Evolutionary conservation across 2,888 invertebrate species (phyloP), one percentile per base, ranked within the genome.

Genomic region (Pyrochroa serraticornis): DNA sequence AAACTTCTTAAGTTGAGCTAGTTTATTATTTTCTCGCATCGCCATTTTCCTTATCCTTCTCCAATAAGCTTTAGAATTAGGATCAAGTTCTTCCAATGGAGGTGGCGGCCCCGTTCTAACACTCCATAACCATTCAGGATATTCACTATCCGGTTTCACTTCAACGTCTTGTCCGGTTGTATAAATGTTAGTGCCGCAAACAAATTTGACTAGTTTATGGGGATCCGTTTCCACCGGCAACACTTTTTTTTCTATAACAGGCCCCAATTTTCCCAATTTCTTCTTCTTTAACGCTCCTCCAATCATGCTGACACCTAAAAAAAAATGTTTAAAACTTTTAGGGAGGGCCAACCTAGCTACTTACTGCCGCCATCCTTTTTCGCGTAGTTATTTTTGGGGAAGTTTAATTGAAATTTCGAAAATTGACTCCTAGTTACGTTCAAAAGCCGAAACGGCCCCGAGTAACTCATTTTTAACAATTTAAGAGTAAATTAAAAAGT

Each of bases 71-170:
- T 90, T 89, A 7, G 88, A 85, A 70, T 86, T 82, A 2, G 91
- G 91, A 76, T 94, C 93, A 57, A 95, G 73, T 70, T 92, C 90
- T 53, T 89, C 86, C 1, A 95, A 75, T 0, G 84, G 81, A 3
- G 84, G 82, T 3, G 88, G 82, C 3, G 82, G 78, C 2, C 88
- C 90, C 9, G 85, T 84, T 67, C 85, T 80, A 8, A 97, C 73
- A 1, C 72, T 81, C 96, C 95, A 97, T 58, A 97, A 80, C 97
- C 97, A 97, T 1, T 89, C 89, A 0, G 97, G 97, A 79, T 97
- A 97, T 74, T 95, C 93, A 13, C 82, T 82, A 72, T 93, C 90
- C 0, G 88, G 84, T 75, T 88, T 88, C 10, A 89, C 58, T 79
- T 91, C 84, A 0, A 95, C 81, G 73, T 96, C 95, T 75, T 92